Percentiles rank a stretch among this genome's conserved stretches.
These are phyloP conservation scores for Caenorhabditis plicata DNA, from an alignment of 2,888 invertebrate genomes.

Conservation along the genomic window DNA sequence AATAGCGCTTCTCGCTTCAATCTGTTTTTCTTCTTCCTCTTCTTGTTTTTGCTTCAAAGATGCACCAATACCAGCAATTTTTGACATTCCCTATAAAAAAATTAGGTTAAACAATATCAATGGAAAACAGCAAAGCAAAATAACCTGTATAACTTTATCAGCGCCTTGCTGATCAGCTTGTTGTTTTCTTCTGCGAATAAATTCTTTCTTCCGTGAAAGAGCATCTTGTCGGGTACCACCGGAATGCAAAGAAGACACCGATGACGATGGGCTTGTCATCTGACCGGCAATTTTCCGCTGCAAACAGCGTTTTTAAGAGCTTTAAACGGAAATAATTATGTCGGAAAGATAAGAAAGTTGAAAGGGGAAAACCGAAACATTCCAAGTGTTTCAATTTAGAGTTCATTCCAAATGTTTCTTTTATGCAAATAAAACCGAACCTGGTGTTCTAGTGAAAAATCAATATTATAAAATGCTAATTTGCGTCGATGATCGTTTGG, in stretches of 20 bases:
- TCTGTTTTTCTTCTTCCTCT: constrained; percentile 47
- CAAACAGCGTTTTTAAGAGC: constrained; percentile 7
- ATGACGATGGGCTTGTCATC: constrained; percentile 52
- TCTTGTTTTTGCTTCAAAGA: constrained; percentile 67
- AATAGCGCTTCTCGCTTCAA: constrained; percentile 37
- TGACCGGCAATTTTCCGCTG: constrained; percentile 55
- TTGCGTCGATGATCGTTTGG: constrained; percentile 76
- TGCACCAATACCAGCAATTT: constrained; percentile 74
- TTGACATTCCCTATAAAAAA: constrained; percentile 77
- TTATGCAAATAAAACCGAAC: constrained; percentile 74
- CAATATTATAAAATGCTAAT: constrained; percentile 89
- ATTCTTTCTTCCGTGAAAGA: constrained; percentile 83
- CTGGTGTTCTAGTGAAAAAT: constrained; percentile 95
- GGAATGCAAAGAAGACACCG: constrained; percentile 52
- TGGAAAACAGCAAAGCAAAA: neutral
- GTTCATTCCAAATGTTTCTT: neutral
- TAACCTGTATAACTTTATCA: constrained; percentile 55
- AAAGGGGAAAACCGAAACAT: neutral
- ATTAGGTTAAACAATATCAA: neutral
- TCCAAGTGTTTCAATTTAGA: neutral
- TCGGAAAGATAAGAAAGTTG: too few species aligned
- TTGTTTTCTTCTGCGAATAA: constrained; percentile 77
- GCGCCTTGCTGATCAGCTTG: constrained; percentile 78
- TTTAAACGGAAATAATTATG: too few species aligned
- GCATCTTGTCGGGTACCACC: constrained; percentile 74